Base-by-base conservation (phyloP, 2,797 vertebrate genomes). In the Enteromius mattozi region DNA sequence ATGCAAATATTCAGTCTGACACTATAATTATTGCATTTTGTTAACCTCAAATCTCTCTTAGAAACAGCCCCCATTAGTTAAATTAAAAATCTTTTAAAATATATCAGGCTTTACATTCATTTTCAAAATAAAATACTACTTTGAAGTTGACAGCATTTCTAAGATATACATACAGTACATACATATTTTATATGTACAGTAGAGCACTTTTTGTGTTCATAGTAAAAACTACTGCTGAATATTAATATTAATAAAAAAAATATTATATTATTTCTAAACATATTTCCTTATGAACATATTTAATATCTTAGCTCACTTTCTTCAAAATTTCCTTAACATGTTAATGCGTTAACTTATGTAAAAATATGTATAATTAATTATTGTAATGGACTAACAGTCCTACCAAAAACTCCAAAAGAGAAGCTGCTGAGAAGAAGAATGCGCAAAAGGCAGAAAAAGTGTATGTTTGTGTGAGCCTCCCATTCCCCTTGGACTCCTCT, bases 401-500 rank as follows among this genome's bases (percentile, higher is more conserved):
- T 9, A 51, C 21, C 30, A 24, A 14, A 63, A 30, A 8, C 7
- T 19, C 12, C 10, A 61, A 16, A 17, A 9, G 17, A 17, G 30
- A 30, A 17, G 45, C 56, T 79, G 27, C 66, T 65, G 42, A 66
- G 33, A 63, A n/a, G 47, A n/a, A 17, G 10, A 69, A 59, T 14
- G 33, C 17, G 17, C 54, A 42, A 42, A 66, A 68, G 47, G 75
- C 49, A 84, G 37, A 19, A 66, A 16, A 21, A 17, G 80, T 33
- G 56, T 56, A 17, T 72, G 56, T 59, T 61, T 74, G 9, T 79
- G 68, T 70, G 72, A 78, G 80, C 24, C 81, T 76, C 63, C 16
- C 81, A 87, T 86, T 74, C 76, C 81, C 81, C 66, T 65, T 83
- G 84, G 24, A 70, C 42, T 85, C 35, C n/a, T 49, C 59, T 45